These are phyloP conservation scores for Buphagus erythrorhynchus DNA, from an alignment of 2,797 vertebrate species.

Conservation along the genomic window DNA sequence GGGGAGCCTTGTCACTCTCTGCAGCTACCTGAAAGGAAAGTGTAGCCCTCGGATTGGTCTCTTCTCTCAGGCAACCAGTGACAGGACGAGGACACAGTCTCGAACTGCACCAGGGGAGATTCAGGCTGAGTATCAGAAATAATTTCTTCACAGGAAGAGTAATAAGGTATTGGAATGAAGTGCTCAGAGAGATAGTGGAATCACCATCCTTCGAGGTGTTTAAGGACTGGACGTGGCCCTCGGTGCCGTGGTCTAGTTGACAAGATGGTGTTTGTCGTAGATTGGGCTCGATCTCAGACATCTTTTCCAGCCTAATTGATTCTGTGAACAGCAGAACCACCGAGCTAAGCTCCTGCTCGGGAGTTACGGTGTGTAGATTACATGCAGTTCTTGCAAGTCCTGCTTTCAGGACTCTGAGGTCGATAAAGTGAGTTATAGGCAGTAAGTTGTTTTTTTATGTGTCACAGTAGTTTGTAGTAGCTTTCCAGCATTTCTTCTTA, in stretches of 20 bases:
- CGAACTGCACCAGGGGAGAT: not conserved
- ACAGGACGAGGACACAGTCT: not conserved
- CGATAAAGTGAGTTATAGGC: not conserved
- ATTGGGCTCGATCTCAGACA: not conserved
- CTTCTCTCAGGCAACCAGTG: not conserved
- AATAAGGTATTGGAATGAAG: not conserved
- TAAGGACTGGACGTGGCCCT: not conserved
- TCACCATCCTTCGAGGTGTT: not conserved
- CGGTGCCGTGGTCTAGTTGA: not conserved
- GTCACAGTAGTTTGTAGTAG: not conserved
- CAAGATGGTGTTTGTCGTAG: not conserved
- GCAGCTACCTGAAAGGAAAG: accelerated
- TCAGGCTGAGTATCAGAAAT: too few species aligned
- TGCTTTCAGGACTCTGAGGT: not conserved
- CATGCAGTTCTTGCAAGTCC: too few species aligned
- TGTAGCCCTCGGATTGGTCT: not conserved
- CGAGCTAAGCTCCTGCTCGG: not conserved
- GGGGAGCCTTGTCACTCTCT: not conserved
- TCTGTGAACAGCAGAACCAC: not conserved
- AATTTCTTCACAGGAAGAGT: not conserved
- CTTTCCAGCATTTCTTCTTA: not conserved
- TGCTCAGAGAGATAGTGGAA: too few species aligned
- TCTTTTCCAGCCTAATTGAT: not conserved
- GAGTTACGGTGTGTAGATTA: accelerated
- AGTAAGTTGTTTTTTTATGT: not conserved